phyloP scores from a whole-genome alignment of 2,888 invertebrate species.

The Leucophora obtusa region DNA sequence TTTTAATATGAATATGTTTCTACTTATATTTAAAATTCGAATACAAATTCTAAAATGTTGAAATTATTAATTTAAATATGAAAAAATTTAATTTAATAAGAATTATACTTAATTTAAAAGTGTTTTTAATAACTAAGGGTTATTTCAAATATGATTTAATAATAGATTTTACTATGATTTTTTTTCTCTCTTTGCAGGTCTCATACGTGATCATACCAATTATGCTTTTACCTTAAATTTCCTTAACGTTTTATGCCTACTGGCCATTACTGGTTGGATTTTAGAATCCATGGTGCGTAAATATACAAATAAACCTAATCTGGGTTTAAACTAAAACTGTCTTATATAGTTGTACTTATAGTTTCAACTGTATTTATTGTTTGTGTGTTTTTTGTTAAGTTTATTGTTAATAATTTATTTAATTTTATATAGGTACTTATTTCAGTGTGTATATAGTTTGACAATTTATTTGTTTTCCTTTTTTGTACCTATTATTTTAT shows the following conservation, averaged over 20 bases:
- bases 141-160: too few species aligned
- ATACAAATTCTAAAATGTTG: too few species aligned
- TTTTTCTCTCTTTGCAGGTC: slow-evolving; percentile 79
- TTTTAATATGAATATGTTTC: too few species aligned
- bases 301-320: slow-evolving; percentile 44
- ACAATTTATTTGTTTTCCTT: too few species aligned
- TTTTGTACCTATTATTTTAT: too few species aligned
- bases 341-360: not conserved
- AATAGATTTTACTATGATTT: too few species aligned
- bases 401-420: not conserved
- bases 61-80: too few species aligned
- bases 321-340: not conserved
- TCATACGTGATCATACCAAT: slow-evolving; percentile 82
- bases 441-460: not conserved
- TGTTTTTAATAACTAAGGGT: too few species aligned
- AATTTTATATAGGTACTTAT: slow-evolving; percentile 6
- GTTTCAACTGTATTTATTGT: not conserved
- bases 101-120: too few species aligned
- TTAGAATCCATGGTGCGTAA: slow-evolving; percentile 78
- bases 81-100: too few species aligned
- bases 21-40: too few species aligned
- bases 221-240: slow-evolving; percentile 83
- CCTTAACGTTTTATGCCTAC: slow-evolving; percentile 83
- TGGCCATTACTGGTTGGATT: slow-evolving; percentile 83
- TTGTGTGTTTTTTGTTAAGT: not conserved